Evolutionary conservation across 2,113 vertebrate species (phyloP).

Genomic region (Burhinus bistriatus): DNA sequence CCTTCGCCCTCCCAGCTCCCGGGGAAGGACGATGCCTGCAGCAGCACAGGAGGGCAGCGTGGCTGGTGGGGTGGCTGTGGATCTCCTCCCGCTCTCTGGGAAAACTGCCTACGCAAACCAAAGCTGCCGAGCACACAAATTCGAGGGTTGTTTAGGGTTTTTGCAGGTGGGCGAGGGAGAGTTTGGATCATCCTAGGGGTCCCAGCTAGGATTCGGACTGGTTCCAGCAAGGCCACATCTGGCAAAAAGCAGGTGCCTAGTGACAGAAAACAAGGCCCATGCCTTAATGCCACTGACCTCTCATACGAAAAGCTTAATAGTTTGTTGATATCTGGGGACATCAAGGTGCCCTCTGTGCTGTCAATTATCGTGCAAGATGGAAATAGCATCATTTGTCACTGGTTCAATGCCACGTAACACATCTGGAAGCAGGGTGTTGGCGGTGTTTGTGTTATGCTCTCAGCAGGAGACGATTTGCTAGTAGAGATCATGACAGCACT

Average conservation of each 20-base stretch:
- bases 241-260: background rate
- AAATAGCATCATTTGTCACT: background rate
- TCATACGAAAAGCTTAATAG: background rate
- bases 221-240: background rate
- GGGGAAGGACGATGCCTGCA: rapidly evolving
- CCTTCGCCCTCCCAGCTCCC: background rate
- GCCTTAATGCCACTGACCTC: background rate
- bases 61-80: background rate
- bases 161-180: background rate
- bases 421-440: conserved; percentile 62
- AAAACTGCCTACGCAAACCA: background rate
- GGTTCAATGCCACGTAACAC: conserved; percentile 35
- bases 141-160: no score
- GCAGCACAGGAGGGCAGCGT: background rate
- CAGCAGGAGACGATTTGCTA: conserved; percentile 23
- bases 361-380: background rate
- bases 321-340: background rate
- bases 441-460: background rate
- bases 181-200: background rate
- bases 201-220: background rate
- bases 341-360: background rate
- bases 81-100: background rate
- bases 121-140: background rate
- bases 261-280: background rate
- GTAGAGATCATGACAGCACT: conserved; percentile 45